Conservation (phyloP, 35 echinoderm and acorn worm genomes). For the Anneissia japonica region DNA sequence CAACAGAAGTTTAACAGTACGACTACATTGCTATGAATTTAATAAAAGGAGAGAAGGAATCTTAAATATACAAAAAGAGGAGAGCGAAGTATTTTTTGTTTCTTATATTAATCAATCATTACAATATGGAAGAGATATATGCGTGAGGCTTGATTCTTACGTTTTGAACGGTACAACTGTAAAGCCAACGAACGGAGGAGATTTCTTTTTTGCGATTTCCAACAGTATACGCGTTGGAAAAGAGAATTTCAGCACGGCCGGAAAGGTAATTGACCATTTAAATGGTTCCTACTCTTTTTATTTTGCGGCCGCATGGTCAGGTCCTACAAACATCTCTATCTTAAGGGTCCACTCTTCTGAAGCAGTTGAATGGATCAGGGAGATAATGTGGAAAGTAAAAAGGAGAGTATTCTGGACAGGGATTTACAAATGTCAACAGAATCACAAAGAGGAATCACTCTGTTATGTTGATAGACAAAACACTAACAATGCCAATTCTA, state of each 20-base stretch:
- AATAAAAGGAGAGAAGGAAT: neutral
- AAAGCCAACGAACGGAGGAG: neutral
- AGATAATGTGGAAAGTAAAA: neutral
- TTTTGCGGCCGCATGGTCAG: neutral
- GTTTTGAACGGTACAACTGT: neutral
- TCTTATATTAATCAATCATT: neutral
- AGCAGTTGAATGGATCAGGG: neutral
- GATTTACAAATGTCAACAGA: neutral
- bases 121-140: neutral
- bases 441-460: neutral
- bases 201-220: neutral
- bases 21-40: neutral
- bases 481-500: neutral
- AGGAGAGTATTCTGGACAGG: neutral
- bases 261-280: neutral
- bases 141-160: neutral
- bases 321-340: neutral
- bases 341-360: neutral
- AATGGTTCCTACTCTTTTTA: neutral
- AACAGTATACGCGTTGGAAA: neutral
- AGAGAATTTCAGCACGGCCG: neutral
- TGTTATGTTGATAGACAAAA: neutral
- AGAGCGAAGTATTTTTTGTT: neutral
- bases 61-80: neutral
- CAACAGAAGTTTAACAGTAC: neutral